Evolutionary conservation across 2,113 vertebrate species (phyloP).

Genomic region (Philantomba maxwellii): DNA sequence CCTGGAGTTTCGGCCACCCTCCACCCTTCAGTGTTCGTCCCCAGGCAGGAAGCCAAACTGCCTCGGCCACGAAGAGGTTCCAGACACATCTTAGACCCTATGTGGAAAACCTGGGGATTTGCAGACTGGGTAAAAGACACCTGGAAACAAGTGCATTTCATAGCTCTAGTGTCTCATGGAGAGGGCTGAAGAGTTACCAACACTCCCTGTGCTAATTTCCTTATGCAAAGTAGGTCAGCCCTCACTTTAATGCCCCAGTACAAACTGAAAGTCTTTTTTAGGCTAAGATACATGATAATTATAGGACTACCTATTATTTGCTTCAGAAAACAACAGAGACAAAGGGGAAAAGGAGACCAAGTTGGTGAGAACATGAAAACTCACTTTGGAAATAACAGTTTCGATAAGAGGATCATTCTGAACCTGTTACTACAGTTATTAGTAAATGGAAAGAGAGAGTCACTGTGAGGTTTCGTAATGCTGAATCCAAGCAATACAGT

Average conservation of each 20-base stretch:
- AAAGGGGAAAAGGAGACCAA: neutral
- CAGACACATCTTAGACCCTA: neutral
- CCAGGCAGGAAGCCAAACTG: neutral
- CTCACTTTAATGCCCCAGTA: neutral
- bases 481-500: neutral
- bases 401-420: neutral
- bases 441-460: conserved; percentile 43
- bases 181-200: neutral
- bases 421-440: conserved; percentile 37
- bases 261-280: conserved; percentile 44
- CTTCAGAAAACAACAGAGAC: conserved; percentile 37
- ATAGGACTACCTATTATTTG: conserved; percentile 44
- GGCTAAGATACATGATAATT: conserved; percentile 31
- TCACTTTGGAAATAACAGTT: conserved; percentile 40
- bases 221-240: conserved; percentile 59
- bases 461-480: neutral
- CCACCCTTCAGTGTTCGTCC: neutral
- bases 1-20: neutral
- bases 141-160: neutral
- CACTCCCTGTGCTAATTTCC: conserved; percentile 15
- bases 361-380: conserved; percentile 13
- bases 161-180: neutral
- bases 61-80: neutral
- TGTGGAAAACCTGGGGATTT: neutral
- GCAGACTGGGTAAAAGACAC: neutral